Evolutionary conservation across 2,888 invertebrate species (phyloP), one percentile per base, ranked within the genome.

Genomic region (Dinocampus coccinellae): DNA sequence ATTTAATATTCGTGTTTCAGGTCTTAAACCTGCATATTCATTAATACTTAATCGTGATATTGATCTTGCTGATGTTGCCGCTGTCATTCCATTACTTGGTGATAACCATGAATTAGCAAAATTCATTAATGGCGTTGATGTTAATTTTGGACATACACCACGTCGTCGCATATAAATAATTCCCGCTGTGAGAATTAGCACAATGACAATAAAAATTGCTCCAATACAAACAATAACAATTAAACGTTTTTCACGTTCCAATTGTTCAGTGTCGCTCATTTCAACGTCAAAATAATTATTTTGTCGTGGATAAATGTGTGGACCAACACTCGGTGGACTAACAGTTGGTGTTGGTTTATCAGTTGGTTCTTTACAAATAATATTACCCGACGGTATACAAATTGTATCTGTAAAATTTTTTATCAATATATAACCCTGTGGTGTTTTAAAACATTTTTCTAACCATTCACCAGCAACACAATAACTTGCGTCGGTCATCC

Each of bases 361-460:
- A 20, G 86, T 85, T 55, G 89, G 90, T 11, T 90, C 89, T 79
- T 92, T 91, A 80, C 93, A 93, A 76, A 89, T 87, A 34, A 93
- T 90, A 10, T 83, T 79, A 11, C 88, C 87, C 7, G 88, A 88
- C 26, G 86, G 80, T 3, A 85, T 89, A 79, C 93, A 93, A 16
- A 92, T 90, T 57, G 90, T 87, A 53, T 90, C 89, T 0, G 91
- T 90, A 81, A 92, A 93, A 78, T 92, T 92, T 53, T 89, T 83
- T 81, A 93, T 90, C 68, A 90, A 84, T 82, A 93, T 90, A 72
- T 91, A 91, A 57, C 92, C 92, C 77, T 92, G 90, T 0, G 90
- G 90, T 7, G 92, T 88, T 73, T 92, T 91, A 81, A 92, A 92
- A 82, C 94, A 94, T 52, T 89, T 88, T 3, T 92, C 91, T 22